Base-by-base conservation (phyloP, 2,888 invertebrate genomes). In the Drosophila nigricruria region DNA sequence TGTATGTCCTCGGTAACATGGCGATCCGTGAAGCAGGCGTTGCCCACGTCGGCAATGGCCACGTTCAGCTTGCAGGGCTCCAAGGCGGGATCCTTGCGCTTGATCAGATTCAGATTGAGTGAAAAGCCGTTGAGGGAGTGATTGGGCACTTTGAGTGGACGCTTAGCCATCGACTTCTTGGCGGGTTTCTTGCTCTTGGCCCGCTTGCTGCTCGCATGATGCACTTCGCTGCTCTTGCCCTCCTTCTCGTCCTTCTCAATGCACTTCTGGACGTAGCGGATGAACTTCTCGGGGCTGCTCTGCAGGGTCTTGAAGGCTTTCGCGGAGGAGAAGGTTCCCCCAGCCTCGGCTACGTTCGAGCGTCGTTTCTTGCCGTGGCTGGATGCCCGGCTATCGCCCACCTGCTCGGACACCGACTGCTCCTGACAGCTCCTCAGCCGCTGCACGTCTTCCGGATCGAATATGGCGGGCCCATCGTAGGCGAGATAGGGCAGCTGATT, bases 1-100 rank as follows among this genome's bases (percentile, higher is more conserved):
- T 99, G 99, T 84, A 99, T 99, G 92, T 99, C 99, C 93, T 99
- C 98, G 30, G 99, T 99, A 91, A 98, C 99, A 92, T 99, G 99
- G 85, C 97, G 96, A 90, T 97, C 95, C 38, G 97, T 96, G 98
- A 98, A 99, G 93, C 99, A 99, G 36, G 99, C 99, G 94, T 99
- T 99, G 50, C 99, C 99, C 72, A 99, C 94, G 94, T 99, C 99
- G 32, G 99, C 99, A 90, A 99, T 98, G 94, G 99, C 99, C 3
- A 99, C 98, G 90, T 96, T 96, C 77, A 99, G 94, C 56, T 97
- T 96, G 93, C 97, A 97, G 54, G 96, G 94, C 87, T 96, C 96
- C 92, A 96, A 94, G 6, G 97, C 97, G 45, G 98, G 97, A 94
- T 98, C 97, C 45, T 78, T 81, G 65, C 70, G 77, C 0, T 49